These are phyloP conservation scores for Hylaea fasciaria DNA, from an alignment of 2,888 invertebrate genomes.

Conservation along the genomic window DNA sequence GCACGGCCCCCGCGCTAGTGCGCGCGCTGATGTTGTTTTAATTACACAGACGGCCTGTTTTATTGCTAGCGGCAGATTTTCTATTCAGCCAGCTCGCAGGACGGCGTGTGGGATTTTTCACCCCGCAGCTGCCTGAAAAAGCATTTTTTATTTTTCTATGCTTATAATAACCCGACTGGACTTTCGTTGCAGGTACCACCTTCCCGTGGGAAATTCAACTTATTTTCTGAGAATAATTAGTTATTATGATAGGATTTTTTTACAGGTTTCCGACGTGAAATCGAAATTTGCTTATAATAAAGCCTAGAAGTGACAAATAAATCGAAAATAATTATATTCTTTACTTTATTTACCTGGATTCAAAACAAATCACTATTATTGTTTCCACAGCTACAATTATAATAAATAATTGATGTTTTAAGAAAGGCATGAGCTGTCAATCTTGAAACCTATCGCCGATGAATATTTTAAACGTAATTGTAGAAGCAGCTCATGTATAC, in stretches of 20 bases:
- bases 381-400: background rate
- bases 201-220: too few species aligned
- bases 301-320: too few species aligned
- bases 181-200: too few species aligned
- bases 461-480: slow-evolving; percentile 29
- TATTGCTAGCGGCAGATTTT: slow-evolving; percentile 51
- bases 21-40: slow-evolving; percentile 63
- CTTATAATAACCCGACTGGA: background rate
- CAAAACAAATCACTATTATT: slow-evolving; percentile 7
- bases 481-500: slow-evolving; percentile 3
- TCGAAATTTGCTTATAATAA: too few species aligned
- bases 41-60: slow-evolving; percentile 63
- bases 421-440: slow-evolving; percentile 13
- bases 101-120: slow-evolving; percentile 16
- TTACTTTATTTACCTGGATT: too few species aligned
- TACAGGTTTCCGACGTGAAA: too few species aligned
- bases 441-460: slow-evolving; percentile 11
- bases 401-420: slow-evolving; percentile 2
- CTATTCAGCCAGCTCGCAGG: slow-evolving; percentile 36
- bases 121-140: slow-evolving; percentile 17
- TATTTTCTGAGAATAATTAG: too few species aligned
- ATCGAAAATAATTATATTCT: too few species aligned
- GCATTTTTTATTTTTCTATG: slow-evolving; percentile 8
- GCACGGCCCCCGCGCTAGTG: slow-evolving; percentile 40
- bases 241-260: too few species aligned